phyloP scores from a whole-genome alignment of 2,797 vertebrate species.

The Clamator glandarius region DNA sequence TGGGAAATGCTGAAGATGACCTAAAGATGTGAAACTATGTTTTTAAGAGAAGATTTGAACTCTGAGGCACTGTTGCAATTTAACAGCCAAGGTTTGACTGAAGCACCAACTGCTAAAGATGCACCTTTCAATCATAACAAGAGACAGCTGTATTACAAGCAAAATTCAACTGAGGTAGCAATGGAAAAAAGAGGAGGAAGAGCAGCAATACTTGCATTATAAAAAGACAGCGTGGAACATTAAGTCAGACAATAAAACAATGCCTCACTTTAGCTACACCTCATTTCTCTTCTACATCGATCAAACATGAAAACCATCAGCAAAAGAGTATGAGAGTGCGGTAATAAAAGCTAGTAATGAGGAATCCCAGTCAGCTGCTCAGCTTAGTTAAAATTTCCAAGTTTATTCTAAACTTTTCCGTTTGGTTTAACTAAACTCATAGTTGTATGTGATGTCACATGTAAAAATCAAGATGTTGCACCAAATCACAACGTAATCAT shows the following conservation, averaged over 20 bases:
- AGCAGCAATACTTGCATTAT: neutral
- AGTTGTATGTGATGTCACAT: neutral
- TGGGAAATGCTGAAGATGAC: neutral
- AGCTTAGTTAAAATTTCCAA: neutral
- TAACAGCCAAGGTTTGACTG: neutral
- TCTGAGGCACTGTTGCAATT: neutral
- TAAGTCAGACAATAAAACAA: neutral
- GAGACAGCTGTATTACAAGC: neutral
- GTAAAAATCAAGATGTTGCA: neutral
- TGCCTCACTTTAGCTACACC: neutral
- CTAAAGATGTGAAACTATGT: neutral
- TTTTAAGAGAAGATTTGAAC: neutral
- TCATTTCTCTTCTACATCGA: neutral
- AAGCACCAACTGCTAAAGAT: neutral
- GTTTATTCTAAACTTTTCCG: fast-evolving
- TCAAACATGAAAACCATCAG: neutral
- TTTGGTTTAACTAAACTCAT: neutral
- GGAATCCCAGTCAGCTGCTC: neutral
- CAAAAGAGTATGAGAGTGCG: neutral
- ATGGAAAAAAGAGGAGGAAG: neutral
- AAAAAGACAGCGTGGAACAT: neutral
- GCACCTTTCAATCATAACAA: neutral
- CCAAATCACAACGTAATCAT: neutral
- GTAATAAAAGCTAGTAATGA: neutral
- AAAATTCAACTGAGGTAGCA: neutral